Evolutionary conservation across 2,888 invertebrate genomes (phyloP).

Genomic region (Acleris laterana): DNA sequence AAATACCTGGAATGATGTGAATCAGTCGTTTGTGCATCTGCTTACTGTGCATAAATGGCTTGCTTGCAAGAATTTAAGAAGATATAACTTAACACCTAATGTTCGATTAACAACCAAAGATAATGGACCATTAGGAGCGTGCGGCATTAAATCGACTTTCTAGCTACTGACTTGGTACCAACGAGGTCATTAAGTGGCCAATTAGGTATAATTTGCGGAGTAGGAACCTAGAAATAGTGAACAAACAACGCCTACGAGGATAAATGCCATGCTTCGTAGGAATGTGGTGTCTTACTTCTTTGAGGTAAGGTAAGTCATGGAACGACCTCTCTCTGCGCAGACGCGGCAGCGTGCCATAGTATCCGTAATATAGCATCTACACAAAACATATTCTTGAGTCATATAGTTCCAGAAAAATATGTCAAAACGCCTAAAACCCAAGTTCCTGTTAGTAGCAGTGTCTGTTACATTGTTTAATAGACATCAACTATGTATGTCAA

Average conservation of each 20-base stretch:
- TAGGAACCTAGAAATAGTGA: neutral
- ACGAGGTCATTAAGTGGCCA: conserved; percentile 42
- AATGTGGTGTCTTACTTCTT: conserved; percentile 87
- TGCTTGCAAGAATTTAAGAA: neutral
- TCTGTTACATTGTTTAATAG: too few species aligned
- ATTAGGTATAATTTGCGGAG: conserved; percentile 43
- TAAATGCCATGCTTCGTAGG: conserved; percentile 61
- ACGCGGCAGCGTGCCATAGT: conserved; percentile 89
- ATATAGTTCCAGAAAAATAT: neutral
- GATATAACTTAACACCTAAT: neutral
- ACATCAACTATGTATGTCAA: too few species aligned
- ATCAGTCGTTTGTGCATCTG: conserved; percentile 42
- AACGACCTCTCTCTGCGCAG: conserved; percentile 91
- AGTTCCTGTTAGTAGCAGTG: too few species aligned
- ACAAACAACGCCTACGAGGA: conserved; percentile 43
- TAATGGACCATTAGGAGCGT: neutral
- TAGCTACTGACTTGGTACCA: conserved; percentile 27
- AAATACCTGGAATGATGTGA: conserved; percentile 41
- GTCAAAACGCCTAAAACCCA: too few species aligned
- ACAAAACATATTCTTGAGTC: conserved; percentile 54
- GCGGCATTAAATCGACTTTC: conserved; percentile 23
- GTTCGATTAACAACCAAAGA: neutral
- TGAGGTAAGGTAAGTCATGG: conserved; percentile 90
- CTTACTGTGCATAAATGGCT: conserved; percentile 43
- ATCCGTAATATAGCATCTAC: conserved; percentile 89